A percentile compares a stretch with the other conserved stretches of the same genome.
phyloP scores from a whole-genome alignment of 1,140 invertebrate genomes.

The Arion vulgaris region DNA sequence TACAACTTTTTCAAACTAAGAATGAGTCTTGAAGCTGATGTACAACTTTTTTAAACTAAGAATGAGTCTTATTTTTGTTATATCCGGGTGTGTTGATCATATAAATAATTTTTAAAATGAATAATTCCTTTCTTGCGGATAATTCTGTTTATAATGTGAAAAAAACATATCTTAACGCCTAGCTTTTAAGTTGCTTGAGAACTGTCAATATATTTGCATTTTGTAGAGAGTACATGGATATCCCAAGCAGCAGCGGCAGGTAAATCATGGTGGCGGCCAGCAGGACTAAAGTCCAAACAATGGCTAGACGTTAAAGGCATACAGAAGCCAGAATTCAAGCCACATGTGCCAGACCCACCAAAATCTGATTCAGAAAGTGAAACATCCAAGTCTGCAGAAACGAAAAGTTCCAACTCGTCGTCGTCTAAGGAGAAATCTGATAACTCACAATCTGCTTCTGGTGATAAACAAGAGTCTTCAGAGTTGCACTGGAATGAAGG shows the following conservation, averaged over 20 bases:
- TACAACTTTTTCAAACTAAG: too few species aligned
- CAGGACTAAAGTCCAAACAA: slow-evolving; percentile 35
- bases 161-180: too few species aligned
- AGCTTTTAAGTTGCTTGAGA: too few species aligned
- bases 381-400: not conserved
- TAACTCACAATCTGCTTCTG: not conserved
- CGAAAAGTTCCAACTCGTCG: not conserved
- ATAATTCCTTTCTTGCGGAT: too few species aligned
- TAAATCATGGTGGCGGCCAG: slow-evolving; percentile 48
- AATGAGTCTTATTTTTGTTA: too few species aligned
- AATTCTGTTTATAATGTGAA: too few species aligned
- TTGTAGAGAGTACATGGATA: slow-evolving; percentile 5
- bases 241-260: slow-evolving; percentile 20
- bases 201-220: not conserved
- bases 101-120: too few species aligned
- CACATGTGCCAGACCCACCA: not conserved
- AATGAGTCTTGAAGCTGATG: too few species aligned
- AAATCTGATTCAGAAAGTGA: not conserved
- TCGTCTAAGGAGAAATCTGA: not conserved
- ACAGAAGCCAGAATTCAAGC: slow-evolving; percentile 23
- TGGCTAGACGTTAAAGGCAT: slow-evolving; percentile 38
- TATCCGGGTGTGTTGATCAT: too few species aligned
- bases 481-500: not conserved
- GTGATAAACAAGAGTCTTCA: not conserved
- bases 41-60: too few species aligned